Evolutionary conservation across 2,113 vertebrate genomes (phyloP).

Genomic region (Myotis lucifugus): DNA sequence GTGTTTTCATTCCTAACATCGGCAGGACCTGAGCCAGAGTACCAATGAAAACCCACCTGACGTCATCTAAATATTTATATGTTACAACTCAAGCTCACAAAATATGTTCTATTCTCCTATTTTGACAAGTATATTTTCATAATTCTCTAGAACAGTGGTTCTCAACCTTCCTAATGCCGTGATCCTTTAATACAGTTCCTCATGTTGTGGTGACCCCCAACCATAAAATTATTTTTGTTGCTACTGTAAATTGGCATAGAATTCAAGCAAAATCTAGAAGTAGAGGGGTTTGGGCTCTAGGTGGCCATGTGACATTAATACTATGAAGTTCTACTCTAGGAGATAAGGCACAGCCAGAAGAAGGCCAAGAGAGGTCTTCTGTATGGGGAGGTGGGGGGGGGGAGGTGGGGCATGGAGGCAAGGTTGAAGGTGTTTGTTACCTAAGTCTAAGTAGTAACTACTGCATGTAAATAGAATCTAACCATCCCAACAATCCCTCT

Average conservation of each 20-base stretch:
- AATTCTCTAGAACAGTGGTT: not conserved
- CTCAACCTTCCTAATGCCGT: too few species aligned
- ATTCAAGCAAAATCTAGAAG: not conserved
- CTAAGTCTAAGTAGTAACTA: not conserved
- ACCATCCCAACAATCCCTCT: not conserved
- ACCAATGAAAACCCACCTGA: not conserved
- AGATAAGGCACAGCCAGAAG: not conserved
- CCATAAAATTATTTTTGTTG: too few species aligned
- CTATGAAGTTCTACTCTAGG: not conserved
- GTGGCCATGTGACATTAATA: not conserved
- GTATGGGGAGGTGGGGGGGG: rapidly evolving
- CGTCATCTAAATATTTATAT: not conserved
- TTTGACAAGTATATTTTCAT: not conserved
- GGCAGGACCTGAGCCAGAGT: not conserved
- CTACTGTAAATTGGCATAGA: not conserved
- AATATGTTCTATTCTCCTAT: not conserved
- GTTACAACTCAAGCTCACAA: not conserved
- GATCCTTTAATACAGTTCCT: too few species aligned
- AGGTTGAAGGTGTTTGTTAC: rapidly evolving
- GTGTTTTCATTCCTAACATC: not conserved
- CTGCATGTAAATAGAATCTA: not conserved
- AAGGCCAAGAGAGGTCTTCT: not conserved
- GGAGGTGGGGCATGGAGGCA: not conserved
- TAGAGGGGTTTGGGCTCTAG: not conserved
- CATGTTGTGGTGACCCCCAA: too few species aligned